Percentiles rank a stretch among this genome's conserved stretches.
These are phyloP conservation scores for Sebastes oblongus DNA, from an alignment of 2,797 vertebrate genomes.

Conservation along the genomic window DNA sequence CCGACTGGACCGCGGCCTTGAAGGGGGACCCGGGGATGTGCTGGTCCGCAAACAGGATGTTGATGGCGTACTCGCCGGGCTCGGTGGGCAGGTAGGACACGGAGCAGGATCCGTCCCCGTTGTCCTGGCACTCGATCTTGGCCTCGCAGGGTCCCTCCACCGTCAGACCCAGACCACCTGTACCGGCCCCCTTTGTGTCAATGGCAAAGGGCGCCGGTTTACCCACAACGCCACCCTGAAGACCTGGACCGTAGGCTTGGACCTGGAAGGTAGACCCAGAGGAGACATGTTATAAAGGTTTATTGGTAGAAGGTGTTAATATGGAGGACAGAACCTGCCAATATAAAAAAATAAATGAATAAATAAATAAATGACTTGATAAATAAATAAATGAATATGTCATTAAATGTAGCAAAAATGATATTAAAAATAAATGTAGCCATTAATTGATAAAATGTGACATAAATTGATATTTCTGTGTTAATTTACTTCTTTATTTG, in stretches of 20 bases:
- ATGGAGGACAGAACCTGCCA: no score
- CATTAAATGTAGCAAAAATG: no score
- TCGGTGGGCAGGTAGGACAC: slow-evolving; percentile 94
- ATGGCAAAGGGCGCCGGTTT: slow-evolving; percentile 90
- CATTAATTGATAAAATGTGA: no score
- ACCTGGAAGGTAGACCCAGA: slow-evolving; percentile 76
- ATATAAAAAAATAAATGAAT: no score
- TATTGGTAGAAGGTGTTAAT: background rate
- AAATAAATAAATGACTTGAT: no score
- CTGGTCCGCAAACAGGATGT: slow-evolving; percentile 91
- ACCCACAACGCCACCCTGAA: slow-evolving; percentile 89
- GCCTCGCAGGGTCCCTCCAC: slow-evolving; percentile 96
- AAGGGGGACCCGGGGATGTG: slow-evolving; percentile 95
- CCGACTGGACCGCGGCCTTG: slow-evolving; percentile 85
- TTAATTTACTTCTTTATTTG: no score
- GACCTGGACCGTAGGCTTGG: slow-evolving; percentile 89
- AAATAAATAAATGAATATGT: no score
- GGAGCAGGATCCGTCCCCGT: slow-evolving; percentile 92
- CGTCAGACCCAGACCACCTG: slow-evolving; percentile 91
- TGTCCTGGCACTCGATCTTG: slow-evolving; percentile 97
- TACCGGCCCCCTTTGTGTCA: slow-evolving; percentile 93
- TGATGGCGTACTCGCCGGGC: slow-evolving; percentile 92
- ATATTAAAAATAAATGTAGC: no score
- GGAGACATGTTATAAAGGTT: background rate
- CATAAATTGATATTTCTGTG: no score